phyloP scores from a whole-genome alignment of 1,140 invertebrate genomes.

The Drosophila repleta region DNA sequence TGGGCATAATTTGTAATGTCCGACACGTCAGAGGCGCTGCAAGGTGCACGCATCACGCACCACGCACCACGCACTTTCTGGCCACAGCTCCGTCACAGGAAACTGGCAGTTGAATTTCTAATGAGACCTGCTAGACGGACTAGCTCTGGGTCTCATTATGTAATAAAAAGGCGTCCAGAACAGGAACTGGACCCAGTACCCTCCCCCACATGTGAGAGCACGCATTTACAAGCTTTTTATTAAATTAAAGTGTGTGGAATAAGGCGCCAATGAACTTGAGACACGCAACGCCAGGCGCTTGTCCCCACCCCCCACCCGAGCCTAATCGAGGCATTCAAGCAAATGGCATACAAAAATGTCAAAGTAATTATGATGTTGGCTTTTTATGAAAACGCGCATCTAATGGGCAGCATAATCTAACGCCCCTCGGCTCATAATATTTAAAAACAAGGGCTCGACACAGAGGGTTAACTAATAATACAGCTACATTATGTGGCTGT shows the following conservation, averaged over 20 bases:
- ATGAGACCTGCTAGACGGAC: constrained; percentile 45
- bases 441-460: constrained; percentile 19
- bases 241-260: constrained; percentile 79
- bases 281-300: constrained; percentile 46
- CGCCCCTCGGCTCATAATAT: constrained; percentile 37
- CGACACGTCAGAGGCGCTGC: constrained; percentile 60
- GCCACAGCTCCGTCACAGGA: constrained; percentile 62
- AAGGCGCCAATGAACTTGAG: constrained; percentile 69
- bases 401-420: constrained; percentile 38
- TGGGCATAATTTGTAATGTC: constrained; percentile 81
- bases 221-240: constrained; percentile 80
- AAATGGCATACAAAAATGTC: constrained; percentile 64
- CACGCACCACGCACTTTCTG: constrained; percentile 61
- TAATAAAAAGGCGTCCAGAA: constrained; percentile 74
- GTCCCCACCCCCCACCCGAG: not conserved
- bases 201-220: constrained; percentile 52
- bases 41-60: constrained; percentile 61
- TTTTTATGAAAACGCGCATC: constrained; percentile 68
- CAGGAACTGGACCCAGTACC: constrained; percentile 3
- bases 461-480: constrained; percentile 17
- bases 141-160: constrained; percentile 58
- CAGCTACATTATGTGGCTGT: constrained; percentile 17
- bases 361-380: constrained; percentile 74
- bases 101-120: constrained; percentile 69
- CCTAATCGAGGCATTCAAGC: constrained; percentile 44